Percentiles rank a stretch among this genome's conserved stretches.
Evolutionary conservation across 2,113 vertebrate genomes (phyloP).

Genomic region (Mola mola): DNA sequence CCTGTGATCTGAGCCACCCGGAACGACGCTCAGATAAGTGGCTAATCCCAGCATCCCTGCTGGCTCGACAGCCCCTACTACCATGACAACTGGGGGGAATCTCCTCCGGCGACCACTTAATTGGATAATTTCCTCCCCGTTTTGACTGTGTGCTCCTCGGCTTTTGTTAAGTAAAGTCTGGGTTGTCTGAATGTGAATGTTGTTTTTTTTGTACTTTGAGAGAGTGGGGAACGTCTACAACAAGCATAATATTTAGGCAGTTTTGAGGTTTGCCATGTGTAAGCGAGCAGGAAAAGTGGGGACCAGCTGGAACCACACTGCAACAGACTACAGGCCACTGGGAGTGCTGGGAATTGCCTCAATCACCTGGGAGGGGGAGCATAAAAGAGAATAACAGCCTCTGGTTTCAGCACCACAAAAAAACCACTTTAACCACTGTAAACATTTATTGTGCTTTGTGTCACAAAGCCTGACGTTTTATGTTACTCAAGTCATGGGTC

Average conservation of each 20-base stretch:
- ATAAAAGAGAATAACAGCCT: constrained; percentile 31
- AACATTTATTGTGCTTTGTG: constrained; percentile 67
- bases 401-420: constrained; percentile 41
- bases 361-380: constrained; percentile 31
- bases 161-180: constrained; percentile 64
- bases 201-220: constrained; percentile 35
- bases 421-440: constrained; percentile 50
- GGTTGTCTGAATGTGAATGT: constrained; percentile 29
- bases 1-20: constrained; percentile 75
- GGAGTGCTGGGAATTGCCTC: constrained; percentile 11
- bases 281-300: constrained; percentile 6
- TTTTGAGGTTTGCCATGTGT: constrained; percentile 8
- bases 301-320: background rate
- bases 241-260: constrained; percentile 8
- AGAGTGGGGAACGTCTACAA: constrained; percentile 18
- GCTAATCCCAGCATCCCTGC: constrained; percentile 71
- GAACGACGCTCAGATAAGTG: constrained; percentile 71
- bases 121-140: constrained; percentile 73
- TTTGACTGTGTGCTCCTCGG: constrained; percentile 40
- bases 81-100: constrained; percentile 70
- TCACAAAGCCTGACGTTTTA: constrained; percentile 49
- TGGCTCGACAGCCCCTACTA: constrained; percentile 57
- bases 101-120: constrained; percentile 73
- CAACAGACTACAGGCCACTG: constrained; percentile 12
- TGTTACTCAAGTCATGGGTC: constrained; percentile 56